phyloP scores from a whole-genome alignment of 1,140 invertebrate species.

The Leguminivora glycinivorella region DNA sequence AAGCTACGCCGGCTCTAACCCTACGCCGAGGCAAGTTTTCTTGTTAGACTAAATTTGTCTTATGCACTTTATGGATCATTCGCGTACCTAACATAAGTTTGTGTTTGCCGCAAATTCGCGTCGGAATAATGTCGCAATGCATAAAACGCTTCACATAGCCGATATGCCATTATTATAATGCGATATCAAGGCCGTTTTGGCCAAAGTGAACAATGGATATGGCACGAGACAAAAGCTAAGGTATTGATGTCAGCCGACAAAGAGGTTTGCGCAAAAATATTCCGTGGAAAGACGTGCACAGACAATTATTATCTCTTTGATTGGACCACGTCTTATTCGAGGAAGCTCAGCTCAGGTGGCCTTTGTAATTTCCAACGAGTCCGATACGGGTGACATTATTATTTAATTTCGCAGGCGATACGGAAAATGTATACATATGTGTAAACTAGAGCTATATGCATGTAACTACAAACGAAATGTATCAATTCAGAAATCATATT shows the following conservation, averaged over 20 bases:
- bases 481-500: too few relatives aligned
- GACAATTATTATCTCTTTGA: conserved; percentile 72
- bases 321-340: conserved; percentile 63
- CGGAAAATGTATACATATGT: not conserved
- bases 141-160: conserved; percentile 7
- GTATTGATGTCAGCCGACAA: conserved; percentile 69
- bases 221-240: conserved; percentile 72
- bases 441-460: too few relatives aligned
- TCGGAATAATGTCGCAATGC: conserved; percentile 5
- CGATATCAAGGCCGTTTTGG: conserved; percentile 61
- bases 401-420: not conserved
- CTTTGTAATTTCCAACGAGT: not conserved
- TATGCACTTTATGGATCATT: too few relatives aligned
- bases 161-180: conserved; percentile 49
- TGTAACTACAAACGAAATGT: too few relatives aligned
- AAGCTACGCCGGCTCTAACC: too few relatives aligned
- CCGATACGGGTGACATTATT: not conserved
- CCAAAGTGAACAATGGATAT: conserved; percentile 71
- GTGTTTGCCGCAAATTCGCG: too few relatives aligned
- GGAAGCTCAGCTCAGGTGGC: conserved; percentile 42
- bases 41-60: too few relatives aligned
- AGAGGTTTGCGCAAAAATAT: conserved; percentile 74
- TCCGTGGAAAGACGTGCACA: conserved; percentile 71
- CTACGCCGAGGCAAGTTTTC: too few relatives aligned
- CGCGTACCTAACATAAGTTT: too few relatives aligned